A percentile compares a stretch with the other conserved stretches of the same genome.
Conservation (phyloP, 2,113 vertebrate species). For the Donacobius atricapilla region DNA sequence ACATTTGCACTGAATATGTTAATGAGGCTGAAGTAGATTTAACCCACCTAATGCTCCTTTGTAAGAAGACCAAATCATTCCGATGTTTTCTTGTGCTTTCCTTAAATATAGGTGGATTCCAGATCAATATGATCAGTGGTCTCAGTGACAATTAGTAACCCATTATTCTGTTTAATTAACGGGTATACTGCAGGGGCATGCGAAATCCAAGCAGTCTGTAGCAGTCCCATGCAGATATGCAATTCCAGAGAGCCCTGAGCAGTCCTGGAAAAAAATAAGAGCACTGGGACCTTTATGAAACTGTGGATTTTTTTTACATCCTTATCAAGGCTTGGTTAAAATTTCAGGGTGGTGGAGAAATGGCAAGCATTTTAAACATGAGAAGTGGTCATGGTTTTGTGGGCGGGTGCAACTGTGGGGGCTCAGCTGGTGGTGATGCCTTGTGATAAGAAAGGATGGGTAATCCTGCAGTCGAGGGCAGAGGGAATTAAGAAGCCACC, state of each 20-base stretch:
- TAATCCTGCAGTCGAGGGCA: not conserved
- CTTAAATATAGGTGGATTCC: not conserved
- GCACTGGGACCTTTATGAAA: not conserved
- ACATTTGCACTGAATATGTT: not conserved
- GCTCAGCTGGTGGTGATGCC: not conserved
- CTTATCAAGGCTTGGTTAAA: not conserved
- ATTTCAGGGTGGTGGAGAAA: not conserved
- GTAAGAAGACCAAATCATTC: not conserved
- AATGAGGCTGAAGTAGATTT: not conserved
- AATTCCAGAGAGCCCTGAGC: not conserved
- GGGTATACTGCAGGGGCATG: not conserved
- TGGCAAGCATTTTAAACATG: not conserved
- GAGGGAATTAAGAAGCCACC: conserved; percentile 10
- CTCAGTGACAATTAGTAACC: not conserved
- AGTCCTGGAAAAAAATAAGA: not conserved
- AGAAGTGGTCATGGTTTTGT: not conserved
- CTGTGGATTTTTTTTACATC: not conserved
- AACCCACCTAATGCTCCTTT: not conserved
- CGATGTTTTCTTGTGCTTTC: not conserved
- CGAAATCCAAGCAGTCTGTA: not conserved
- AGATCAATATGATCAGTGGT: not conserved
- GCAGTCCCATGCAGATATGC: accelerated
- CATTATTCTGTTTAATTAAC: not conserved
- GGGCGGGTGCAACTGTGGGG: accelerated
- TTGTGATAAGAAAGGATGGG: not conserved